Evolutionary conservation across 2,797 vertebrate genomes (phyloP).

Genomic region (Coregonus suidteri): DNA sequence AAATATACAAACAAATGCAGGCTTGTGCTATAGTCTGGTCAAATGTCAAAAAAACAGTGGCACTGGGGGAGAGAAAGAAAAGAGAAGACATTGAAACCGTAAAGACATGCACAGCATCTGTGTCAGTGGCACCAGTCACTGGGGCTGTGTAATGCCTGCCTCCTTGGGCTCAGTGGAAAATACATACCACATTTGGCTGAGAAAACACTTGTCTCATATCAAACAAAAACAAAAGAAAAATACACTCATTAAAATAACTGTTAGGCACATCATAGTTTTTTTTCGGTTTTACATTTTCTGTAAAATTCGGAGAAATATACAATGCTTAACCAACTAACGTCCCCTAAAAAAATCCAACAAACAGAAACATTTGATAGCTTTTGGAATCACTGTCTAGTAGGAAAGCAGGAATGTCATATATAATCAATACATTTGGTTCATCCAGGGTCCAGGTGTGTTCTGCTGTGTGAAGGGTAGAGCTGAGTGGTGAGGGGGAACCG

Average conservation of each 20-base stretch:
- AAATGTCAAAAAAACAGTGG: conserved; percentile 84
- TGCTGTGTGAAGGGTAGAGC: conserved; percentile 46
- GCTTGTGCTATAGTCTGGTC: conserved; percentile 86
- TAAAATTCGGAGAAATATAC: conserved; percentile 75
- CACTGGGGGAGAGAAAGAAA: conserved; percentile 69
- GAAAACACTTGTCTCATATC: conserved; percentile 69
- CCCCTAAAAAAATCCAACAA: conserved; percentile 31
- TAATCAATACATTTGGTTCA: conserved; percentile 47
- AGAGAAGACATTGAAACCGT: conserved; percentile 73
- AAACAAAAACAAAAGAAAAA: conserved; percentile 60
- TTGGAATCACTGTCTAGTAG: conserved; percentile 70
- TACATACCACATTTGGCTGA: conserved; percentile 69
- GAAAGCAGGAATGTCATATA: conserved; percentile 66
- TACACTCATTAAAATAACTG: conserved; percentile 74
- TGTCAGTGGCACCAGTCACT: conserved; percentile 68
- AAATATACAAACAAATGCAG: conserved; percentile 86
- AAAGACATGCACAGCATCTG: conserved; percentile 82
- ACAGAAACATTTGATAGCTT: conserved; percentile 58
- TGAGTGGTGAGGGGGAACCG: conserved; percentile 45
- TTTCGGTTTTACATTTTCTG: conserved; percentile 79
- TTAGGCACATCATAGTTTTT: conserved; percentile 84
- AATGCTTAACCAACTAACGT: conserved; percentile 65
- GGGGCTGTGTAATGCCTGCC: conserved; percentile 57
- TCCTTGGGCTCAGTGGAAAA: conserved; percentile 68
- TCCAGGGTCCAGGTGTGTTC: conserved; percentile 39